These are phyloP conservation scores for Rhingia campestris DNA, from an alignment of 2,888 invertebrate species.

Conservation along the genomic window DNA sequence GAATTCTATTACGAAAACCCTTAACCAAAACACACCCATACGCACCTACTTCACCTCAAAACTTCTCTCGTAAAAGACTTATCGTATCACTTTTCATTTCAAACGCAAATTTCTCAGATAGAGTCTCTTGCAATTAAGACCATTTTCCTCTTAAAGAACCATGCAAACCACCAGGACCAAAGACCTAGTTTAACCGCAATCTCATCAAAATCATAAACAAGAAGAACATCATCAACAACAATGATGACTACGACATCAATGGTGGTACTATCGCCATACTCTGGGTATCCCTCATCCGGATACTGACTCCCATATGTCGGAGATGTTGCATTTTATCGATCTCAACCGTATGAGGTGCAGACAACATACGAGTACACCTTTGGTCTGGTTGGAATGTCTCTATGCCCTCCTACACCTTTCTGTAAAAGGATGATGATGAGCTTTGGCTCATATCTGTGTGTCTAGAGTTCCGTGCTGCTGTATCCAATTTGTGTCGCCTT, in stretches of 20 bases:
- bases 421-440: slow-evolving; percentile 23
- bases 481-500: neutral
- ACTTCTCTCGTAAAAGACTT: neutral
- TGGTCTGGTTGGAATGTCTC: neutral
- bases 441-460: slow-evolving; percentile 30
- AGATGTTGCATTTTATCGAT: slow-evolving; percentile 10
- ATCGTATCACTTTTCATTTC: neutral
- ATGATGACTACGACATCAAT: neutral
- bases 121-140: slow-evolving; percentile 15
- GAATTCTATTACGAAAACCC: neutral
- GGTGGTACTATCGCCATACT: neutral
- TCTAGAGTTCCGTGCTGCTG: slow-evolving; percentile 4
- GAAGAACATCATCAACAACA: slow-evolving; percentile 3
- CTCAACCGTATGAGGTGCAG: neutral
- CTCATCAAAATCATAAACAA: slow-evolving; percentile 13
- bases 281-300: neutral
- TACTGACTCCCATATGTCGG: neutral
- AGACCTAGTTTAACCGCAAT: slow-evolving; percentile 3
- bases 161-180: neutral
- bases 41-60: neutral
- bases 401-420: slow-evolving; percentile 1
- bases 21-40: neutral
- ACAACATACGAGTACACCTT: neutral
- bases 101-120: neutral
- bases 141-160: slow-evolving; percentile 11